Base-by-base conservation (phyloP, 2,797 vertebrate species). In the Petrocephalus sullivani region DNA sequence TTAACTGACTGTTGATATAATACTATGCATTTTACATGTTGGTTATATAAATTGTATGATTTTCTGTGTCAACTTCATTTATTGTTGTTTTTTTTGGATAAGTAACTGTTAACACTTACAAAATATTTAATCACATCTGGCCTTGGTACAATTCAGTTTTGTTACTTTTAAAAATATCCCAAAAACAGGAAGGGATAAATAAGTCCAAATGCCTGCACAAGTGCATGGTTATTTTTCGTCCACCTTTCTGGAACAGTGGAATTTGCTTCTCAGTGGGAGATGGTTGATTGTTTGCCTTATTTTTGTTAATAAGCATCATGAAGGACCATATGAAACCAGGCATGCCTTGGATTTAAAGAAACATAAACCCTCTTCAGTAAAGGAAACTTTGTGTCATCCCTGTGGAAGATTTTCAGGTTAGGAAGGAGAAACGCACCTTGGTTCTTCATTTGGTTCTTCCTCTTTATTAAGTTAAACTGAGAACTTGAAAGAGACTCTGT, bases 391-490 rank as follows among this genome's bases (percentile, higher is more conserved):
- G 56, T 54, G 53, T 58, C 71, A 54, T 21, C 41, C 78, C 46
- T 6, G 12, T 51, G 57, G 5, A 67, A 64, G 87, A 84, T 33
- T 49, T 88, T 84, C 81, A 28, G 56, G 54, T 88, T 41, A 81
- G 23, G 61, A 23, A 88, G 23, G 37, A 84, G 14, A 46, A 14
- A 51, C 58, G 41, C 58, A 14, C 8, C 41, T 78, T 21, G 53
- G 28, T 46, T 28, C 8, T 16, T 14, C 16, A 53, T 64, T 49
- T 71, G 19, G 51, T 49, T 78, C 12, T 51, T 87, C 37, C 14
- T 78, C n/a, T 28, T 23, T 51, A 37, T 64, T 87, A 75, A 56
- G 51, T 87, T 67, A 87, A 87, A 57, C 14, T 46, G 53, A 46
- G 54, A 10, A 46, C 53, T 81, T 71, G 56, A 53, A 37, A 9